Conservation (phyloP, 2,888 invertebrate genomes). For the Brachycybe producta region DNA sequence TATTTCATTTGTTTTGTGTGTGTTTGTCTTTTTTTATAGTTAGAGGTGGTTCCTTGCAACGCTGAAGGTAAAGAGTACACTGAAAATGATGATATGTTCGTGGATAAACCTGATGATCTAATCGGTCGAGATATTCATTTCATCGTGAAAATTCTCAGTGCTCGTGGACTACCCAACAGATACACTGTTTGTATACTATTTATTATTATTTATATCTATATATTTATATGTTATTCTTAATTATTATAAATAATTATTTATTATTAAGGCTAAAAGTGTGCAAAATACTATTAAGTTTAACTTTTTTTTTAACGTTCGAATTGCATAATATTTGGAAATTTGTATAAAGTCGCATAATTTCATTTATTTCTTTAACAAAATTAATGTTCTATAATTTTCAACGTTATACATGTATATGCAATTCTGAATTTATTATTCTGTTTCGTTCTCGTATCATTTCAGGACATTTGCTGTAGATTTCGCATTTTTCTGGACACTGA, state of each 20-base stretch:
- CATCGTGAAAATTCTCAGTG: slow-evolving; percentile 39
- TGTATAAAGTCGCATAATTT: no score
- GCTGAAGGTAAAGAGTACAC: slow-evolving; percentile 38
- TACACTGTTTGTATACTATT: no score
- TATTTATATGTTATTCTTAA: no score
- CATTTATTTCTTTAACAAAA: no score
- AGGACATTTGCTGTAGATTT: slow-evolving; percentile 38
- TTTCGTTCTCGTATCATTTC: slow-evolving; percentile 15
- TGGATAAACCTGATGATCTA: slow-evolving; percentile 39
- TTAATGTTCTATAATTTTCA: no score
- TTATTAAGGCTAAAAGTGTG: no score
- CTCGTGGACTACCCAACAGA: slow-evolving; percentile 38
- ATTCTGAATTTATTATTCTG: background rate
- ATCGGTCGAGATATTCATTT: slow-evolving; percentile 39
- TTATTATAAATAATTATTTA: no score
- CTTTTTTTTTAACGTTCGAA: no score
- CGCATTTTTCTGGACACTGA: slow-evolving; percentile 38
- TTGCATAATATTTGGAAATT: no score
- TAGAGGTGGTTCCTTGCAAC: slow-evolving; percentile 40
- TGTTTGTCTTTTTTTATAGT: slow-evolving; percentile 27
- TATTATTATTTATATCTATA: slow-evolving; percentile 19
- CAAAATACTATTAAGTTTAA: no score
- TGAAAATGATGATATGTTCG: slow-evolving; percentile 38
- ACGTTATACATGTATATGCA: background rate
- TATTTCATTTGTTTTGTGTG: no score